Percentiles rank a stretch among this genome's conserved stretches.
These are phyloP conservation scores for Pygocentrus nattereri DNA, from an alignment of 2,797 vertebrate species.

Conservation along the genomic window DNA sequence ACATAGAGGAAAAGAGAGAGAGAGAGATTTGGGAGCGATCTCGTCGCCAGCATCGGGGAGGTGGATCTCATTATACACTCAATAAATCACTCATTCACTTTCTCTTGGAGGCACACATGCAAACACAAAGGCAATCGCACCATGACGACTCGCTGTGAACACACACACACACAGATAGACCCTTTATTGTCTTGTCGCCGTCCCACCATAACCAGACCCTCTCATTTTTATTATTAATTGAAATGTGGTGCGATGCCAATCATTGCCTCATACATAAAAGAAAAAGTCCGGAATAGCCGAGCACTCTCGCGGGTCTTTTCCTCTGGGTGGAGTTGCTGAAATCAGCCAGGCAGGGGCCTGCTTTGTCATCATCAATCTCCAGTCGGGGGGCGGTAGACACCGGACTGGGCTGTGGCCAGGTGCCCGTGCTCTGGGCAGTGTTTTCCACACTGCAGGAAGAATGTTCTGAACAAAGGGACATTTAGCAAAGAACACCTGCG, in stretches of 20 bases:
- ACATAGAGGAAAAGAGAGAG: slow-evolving; percentile 5
- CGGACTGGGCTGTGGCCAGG: slow-evolving; percentile 27
- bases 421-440: slow-evolving; percentile 46
- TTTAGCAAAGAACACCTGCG: slow-evolving; percentile 66
- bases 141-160: slow-evolving; percentile 32
- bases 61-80: slow-evolving; percentile 70
- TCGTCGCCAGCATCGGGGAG: slow-evolving; percentile 63
- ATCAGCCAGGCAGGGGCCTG: slow-evolving; percentile 3
- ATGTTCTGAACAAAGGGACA: slow-evolving; percentile 67
- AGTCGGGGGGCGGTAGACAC: neutral
- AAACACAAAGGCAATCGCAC: slow-evolving; percentile 26
- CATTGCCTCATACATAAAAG: slow-evolving; percentile 39
- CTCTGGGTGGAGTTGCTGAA: slow-evolving; percentile 39
- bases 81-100: slow-evolving; percentile 75
- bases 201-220: neutral
- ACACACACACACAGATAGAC: slow-evolving; percentile 14
- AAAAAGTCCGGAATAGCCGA: slow-evolving; percentile 52
- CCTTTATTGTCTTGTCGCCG: slow-evolving; percentile 8
- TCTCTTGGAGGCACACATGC: slow-evolving; percentile 52
- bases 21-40: slow-evolving; percentile 48
- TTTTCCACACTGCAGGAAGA: slow-evolving; percentile 43
- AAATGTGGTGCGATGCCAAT: slow-evolving; percentile 48
- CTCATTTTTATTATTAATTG: slow-evolving; percentile 36
- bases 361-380: slow-evolving; percentile 52
- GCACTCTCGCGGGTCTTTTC: slow-evolving; percentile 25